phyloP scores from a whole-genome alignment of 2,888 invertebrate species.

The Argynnis bischoffii region DNA sequence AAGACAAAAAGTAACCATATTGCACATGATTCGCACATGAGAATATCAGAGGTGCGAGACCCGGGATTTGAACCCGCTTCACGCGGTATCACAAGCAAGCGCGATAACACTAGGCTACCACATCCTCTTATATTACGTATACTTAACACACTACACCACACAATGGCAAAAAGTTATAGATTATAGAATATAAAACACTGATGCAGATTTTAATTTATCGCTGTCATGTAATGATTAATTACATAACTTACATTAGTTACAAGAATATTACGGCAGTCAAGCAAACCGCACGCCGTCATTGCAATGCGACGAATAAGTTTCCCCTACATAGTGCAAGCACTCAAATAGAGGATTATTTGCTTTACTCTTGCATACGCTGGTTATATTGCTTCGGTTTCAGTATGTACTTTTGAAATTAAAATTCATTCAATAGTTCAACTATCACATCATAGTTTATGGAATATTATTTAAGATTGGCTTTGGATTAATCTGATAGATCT shows the following conservation, averaged over 20 bases:
- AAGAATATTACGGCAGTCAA: slow-evolving; percentile 5
- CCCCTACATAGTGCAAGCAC: slow-evolving; percentile 1
- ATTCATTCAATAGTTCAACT: background rate
- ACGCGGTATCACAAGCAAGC: no score
- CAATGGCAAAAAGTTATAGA: no score
- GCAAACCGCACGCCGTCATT: slow-evolving; percentile 23
- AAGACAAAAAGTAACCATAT: no score
- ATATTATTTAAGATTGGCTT: background rate
- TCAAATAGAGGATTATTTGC: slow-evolving; percentile 13
- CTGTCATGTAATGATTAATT: background rate
- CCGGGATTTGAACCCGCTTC: no score
- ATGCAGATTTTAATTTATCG: no score
- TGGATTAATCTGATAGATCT: no score
- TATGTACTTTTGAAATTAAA: background rate
- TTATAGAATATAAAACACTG: no score
- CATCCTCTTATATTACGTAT: background rate
- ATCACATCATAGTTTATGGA: background rate
- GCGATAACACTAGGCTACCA: no score
- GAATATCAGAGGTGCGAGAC: no score
- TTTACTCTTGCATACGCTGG: slow-evolving; percentile 2
- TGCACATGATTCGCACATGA: no score
- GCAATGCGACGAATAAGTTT: slow-evolving; percentile 17
- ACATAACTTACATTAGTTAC: slow-evolving; percentile 4
- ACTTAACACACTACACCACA: no score
- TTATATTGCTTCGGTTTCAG: background rate